phyloP scores from a whole-genome alignment of 1,140 invertebrate genomes.

The Ladona fulva region DNA sequence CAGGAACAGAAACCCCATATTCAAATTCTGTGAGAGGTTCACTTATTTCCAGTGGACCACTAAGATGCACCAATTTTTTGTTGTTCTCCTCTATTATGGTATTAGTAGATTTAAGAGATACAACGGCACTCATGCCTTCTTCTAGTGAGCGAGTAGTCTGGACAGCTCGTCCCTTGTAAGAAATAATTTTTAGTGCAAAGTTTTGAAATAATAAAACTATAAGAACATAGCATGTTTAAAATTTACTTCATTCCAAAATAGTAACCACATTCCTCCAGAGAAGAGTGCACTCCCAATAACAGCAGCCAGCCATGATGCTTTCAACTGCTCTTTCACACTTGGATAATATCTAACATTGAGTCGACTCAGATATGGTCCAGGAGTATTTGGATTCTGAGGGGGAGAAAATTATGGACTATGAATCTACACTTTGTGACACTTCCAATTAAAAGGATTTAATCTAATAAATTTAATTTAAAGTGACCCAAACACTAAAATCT shows the following conservation, averaged over 20 bases:
- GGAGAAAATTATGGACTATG: no score
- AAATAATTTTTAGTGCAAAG: constrained; percentile 5
- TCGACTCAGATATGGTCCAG: constrained; percentile 20
- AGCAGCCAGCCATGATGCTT: constrained; percentile 50
- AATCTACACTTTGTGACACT: no score
- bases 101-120: constrained; percentile 45
- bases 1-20: constrained; percentile 64
- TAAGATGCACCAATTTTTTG: constrained; percentile 65
- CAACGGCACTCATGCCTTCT: constrained; percentile 53
- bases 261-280: constrained; percentile 44
- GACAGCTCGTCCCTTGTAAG: constrained; percentile 53
- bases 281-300: constrained; percentile 49
- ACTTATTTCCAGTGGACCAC: constrained; percentile 57
- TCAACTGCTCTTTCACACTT: constrained; percentile 47
- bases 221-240: not conserved
- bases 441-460: no score
- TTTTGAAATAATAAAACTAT: constrained; percentile 12
- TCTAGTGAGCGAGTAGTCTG: constrained; percentile 58
- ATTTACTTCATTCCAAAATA: constrained; percentile 66
- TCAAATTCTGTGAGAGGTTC: constrained; percentile 72
- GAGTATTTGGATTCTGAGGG: constrained; percentile 26
- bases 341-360: not conserved
- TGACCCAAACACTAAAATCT: no score
- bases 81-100: constrained; percentile 53
- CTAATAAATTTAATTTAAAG: no score